A percentile compares a stretch with the other conserved stretches of the same genome.
These are phyloP conservation scores for Ornithorhynchus anatinus DNA, from an alignment of 2,113 vertebrate genomes.

Conservation along the genomic window DNA sequence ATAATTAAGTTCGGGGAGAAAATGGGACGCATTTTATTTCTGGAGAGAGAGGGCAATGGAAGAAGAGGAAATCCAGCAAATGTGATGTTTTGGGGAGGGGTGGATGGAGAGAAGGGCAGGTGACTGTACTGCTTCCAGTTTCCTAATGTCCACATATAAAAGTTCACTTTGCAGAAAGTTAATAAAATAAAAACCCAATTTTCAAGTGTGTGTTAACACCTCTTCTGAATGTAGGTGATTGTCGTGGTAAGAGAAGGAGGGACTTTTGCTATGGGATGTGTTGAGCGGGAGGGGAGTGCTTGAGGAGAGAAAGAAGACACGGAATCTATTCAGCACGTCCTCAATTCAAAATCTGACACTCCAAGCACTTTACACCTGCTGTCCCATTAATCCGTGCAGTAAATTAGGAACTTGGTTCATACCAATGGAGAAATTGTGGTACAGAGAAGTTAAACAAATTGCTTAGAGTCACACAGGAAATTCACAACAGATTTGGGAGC, in stretches of 20 bases:
- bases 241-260: not conserved
- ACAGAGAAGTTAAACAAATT: no score
- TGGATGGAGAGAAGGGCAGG: conserved; percentile 51
- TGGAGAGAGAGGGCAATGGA: conserved; percentile 20
- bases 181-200: conserved; percentile 50
- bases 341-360: no score
- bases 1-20: conserved; percentile 54
- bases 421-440: no score
- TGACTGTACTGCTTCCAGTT: conserved; percentile 55
- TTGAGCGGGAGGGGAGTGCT: no score
- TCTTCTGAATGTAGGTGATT: conserved; percentile 38
- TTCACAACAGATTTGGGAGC: no score
- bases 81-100: conserved; percentile 1
- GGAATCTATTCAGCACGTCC: not conserved
- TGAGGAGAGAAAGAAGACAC: not conserved
- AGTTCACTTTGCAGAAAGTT: conserved; percentile 56
- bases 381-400: no score
- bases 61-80: conserved; percentile 44
- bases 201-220: conserved; percentile 53
- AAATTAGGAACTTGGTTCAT: no score
- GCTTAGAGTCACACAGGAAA: no score
- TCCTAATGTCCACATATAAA: conserved; percentile 37
- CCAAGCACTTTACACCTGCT: no score
- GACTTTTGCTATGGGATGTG: no score
- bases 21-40: conserved; percentile 54